Conservation (phyloP, 2,888 invertebrate genomes). For the Apodemia duryi region DNA sequence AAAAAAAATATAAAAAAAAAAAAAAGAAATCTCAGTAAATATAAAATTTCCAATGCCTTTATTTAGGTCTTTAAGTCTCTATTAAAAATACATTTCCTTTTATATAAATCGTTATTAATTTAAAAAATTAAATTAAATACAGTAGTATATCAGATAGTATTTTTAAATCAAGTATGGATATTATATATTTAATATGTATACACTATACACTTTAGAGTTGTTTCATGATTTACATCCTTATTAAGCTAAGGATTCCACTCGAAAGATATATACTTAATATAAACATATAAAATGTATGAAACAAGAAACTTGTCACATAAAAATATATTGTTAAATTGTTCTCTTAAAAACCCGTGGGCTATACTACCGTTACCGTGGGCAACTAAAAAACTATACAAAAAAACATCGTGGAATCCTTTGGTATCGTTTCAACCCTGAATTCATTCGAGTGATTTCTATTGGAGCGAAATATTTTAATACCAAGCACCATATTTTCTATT, state of each 20-base stretch:
- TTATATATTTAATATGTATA: neutral
- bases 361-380: neutral
- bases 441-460: constrained; percentile 59
- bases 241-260: constrained; percentile 48
- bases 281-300: constrained; percentile 21
- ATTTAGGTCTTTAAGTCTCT: too few relatives aligned
- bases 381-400: constrained; percentile 36
- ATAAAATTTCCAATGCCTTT: too few relatives aligned
- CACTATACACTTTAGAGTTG: too few relatives aligned
- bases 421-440: constrained; percentile 51
- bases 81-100: too few relatives aligned
- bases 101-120: too few relatives aligned
- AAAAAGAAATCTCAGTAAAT: too few relatives aligned
- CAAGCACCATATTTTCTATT: constrained; percentile 34
- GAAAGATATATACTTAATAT: constrained; percentile 23
- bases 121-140: too few relatives aligned
- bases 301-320: constrained; percentile 10
- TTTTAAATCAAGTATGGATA: neutral
- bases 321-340: constrained; percentile 15
- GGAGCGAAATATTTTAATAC: constrained; percentile 36
- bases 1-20: too few relatives aligned
- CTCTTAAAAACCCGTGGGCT: constrained; percentile 25
- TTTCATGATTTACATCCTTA: constrained; percentile 45
- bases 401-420: constrained; percentile 52
- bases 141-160: neutral